Base-by-base conservation (phyloP, 2,113 vertebrate species). In the Antigone vipio region DNA sequence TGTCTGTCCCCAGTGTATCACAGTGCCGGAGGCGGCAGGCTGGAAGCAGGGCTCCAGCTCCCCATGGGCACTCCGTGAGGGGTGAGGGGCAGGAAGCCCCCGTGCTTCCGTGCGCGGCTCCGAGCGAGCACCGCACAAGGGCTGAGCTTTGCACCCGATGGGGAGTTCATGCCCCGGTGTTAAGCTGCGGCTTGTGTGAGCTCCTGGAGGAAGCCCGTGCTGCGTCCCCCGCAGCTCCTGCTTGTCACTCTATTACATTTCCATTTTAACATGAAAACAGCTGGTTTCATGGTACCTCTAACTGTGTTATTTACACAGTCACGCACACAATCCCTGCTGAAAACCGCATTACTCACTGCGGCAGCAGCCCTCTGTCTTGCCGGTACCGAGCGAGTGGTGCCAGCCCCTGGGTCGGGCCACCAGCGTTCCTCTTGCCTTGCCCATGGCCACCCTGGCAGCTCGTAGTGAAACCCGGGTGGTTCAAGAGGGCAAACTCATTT, bases 281-380 rank as follows among this genome's bases (percentile, higher is more conserved):
- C 95, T 95, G 96, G 94, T 97, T 97, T 97, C 97, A 95, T 45
- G 94, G 94, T 95, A 64, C 74, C 79, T 97, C 87, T 94, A 53
- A 73, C 92, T 95, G 94, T 89, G 82, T 94, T 97, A 94, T 95
- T 97, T 93, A 92, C 95, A 97, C 79, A 96, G 94, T 95, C 97
- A 95, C 71, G 85, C 91, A 79, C 78, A 82, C 91, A 95, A 72
- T 94, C 69, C 72, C 93, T 64, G 78, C 88, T 95, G 94, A 88
- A 97, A 96, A 82, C 82, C 23, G 4, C 13, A 13, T 88, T 92
- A 55, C 58, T 56, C 78, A 22, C 55, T 67, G 89, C n/a, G 19
- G 45, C 75, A 60, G 81, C 2, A 2, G 38, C 68, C 34, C 2
- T 7, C 62, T 84, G 75, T 88, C 75, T 82, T 1, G 0, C 69